A percentile compares a stretch with the other conserved stretches of the same genome.
These are phyloP conservation scores for Hydropsyche tenuis DNA, from an alignment of 1,140 invertebrate species.

Conservation along the genomic window DNA sequence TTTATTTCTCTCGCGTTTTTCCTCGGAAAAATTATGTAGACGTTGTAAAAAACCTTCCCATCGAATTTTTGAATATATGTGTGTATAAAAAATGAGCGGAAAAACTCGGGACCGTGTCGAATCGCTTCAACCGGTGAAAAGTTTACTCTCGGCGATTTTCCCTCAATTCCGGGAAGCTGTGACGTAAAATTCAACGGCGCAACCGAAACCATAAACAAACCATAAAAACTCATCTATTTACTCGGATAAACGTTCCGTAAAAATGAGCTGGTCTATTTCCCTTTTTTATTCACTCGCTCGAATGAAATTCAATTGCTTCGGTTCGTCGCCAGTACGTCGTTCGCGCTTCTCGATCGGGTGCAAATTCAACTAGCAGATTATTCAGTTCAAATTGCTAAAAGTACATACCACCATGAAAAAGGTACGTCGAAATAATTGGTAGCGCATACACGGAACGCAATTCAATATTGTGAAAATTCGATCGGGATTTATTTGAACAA, in stretches of 20 bases:
- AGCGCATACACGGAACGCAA: neutral
- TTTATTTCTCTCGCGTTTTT: slow-evolving; percentile 30
- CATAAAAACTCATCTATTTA: neutral
- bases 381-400: slow-evolving; percentile 6
- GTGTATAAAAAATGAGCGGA: neutral
- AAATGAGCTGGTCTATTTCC: no score
- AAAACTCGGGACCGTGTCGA: slow-evolving; percentile 20
- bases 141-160: slow-evolving; percentile 16
- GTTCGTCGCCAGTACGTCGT: neutral
- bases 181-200: slow-evolving; percentile 5
- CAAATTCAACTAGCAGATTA: slow-evolving; percentile 10
- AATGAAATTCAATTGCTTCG: neutral
- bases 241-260: no score
- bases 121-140: slow-evolving; percentile 13
- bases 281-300: no score
- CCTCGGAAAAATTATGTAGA: slow-evolving; percentile 26
- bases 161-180: neutral
- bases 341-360: neutral
- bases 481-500: slow-evolving; percentile 16
- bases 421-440: slow-evolving; percentile 17
- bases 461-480: slow-evolving; percentile 22
- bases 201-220: neutral
- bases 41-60: neutral
- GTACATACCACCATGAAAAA: neutral
- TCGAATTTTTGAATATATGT: neutral